phyloP scores from a whole-genome alignment of 1,140 invertebrate genomes.

The Planococcus citri region DNA sequence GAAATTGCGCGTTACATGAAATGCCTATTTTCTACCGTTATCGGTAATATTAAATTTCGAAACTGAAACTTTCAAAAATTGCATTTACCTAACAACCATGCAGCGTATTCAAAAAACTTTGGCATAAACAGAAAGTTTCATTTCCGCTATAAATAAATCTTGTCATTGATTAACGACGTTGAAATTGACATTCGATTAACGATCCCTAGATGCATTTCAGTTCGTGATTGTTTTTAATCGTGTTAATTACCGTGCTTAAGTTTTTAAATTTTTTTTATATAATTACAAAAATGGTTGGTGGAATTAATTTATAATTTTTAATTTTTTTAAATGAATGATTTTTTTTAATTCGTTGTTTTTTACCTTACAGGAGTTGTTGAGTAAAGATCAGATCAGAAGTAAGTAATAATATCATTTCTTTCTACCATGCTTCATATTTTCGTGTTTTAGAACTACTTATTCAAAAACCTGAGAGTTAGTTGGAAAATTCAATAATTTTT shows the following conservation, averaged over 20 bases:
- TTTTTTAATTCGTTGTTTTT: constrained; percentile 8
- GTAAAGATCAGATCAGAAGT: constrained; percentile 7
- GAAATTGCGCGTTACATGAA: too few species aligned
- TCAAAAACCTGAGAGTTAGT: too few species aligned
- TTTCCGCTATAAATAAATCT: constrained; percentile 11
- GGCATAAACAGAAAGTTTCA: constrained; percentile 13
- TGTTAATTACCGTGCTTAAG: not conserved
- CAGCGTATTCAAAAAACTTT: not conserved
- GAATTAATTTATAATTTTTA: not conserved
- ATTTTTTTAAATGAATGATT: not conserved
- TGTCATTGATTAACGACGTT: constrained; percentile 12
- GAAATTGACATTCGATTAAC: not conserved
- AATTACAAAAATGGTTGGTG: not conserved
- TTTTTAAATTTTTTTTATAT: not conserved
- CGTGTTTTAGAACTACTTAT: not conserved
- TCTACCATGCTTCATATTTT: not conserved
- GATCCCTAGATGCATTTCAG: not conserved
- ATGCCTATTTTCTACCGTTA: not conserved
- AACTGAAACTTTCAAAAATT: constrained; percentile 2
- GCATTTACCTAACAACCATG: not conserved
- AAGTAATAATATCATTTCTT: not conserved
- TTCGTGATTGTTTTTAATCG: not conserved
- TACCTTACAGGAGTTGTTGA: not conserved
- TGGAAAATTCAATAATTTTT: too few species aligned
- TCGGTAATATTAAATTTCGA: not conserved